Conservation (phyloP, 2,797 vertebrate genomes). For the Falco naumanni region DNA sequence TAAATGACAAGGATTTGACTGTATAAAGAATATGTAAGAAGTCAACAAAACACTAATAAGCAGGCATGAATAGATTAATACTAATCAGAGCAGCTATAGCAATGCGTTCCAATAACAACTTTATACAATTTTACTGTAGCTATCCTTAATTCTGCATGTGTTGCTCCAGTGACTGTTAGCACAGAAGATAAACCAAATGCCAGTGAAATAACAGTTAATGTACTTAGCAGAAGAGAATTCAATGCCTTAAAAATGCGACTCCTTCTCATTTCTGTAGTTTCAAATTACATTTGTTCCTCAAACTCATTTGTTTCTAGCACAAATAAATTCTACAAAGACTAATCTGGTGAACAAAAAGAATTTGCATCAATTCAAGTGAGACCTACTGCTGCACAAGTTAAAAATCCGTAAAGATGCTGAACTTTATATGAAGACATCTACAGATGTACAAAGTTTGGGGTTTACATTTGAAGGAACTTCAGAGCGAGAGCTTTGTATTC, state of each 20-base stretch:
- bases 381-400: no score
- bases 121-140: neutral
- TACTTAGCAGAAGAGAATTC: slow-evolving; percentile 16
- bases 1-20: neutral
- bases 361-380: no score
- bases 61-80: neutral
- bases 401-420: no score
- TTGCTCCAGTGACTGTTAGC: neutral
- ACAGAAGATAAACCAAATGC: neutral
- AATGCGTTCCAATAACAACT: neutral
- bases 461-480: no score
- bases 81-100: neutral
- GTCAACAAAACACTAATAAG: neutral
- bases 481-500: no score
- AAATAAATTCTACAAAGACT: neutral
- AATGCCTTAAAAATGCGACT: neutral
- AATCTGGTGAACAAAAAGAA: neutral
- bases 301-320: neutral
- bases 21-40: neutral
- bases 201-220: neutral
- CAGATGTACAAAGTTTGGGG: no score
- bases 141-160: neutral
- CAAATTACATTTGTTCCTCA: neutral
- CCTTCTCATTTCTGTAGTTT: neutral
- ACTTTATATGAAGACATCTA: no score